phyloP scores from a whole-genome alignment of 2,797 vertebrate genomes.

The Mus minutoides region DNA sequence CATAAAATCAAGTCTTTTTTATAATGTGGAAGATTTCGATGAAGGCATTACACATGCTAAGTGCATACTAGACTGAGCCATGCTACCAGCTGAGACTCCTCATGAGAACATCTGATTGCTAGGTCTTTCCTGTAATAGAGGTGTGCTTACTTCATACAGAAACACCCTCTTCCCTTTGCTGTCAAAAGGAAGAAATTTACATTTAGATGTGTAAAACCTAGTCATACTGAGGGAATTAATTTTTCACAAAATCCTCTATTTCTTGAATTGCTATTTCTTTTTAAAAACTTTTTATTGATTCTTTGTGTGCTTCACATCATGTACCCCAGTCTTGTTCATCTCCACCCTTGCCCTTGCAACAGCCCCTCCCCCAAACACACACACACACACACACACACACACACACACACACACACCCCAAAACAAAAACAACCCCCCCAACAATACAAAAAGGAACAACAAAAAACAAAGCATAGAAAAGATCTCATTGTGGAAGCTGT shows the following conservation, averaged over 20 bases:
- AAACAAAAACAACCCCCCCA: background rate
- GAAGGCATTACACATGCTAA: background rate
- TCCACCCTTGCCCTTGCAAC: background rate
- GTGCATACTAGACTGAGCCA: background rate
- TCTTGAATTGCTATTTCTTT: background rate
- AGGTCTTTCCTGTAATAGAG: background rate
- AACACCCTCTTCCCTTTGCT: background rate
- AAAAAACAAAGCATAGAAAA: background rate
- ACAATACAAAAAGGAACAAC: background rate
- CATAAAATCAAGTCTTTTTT: background rate
- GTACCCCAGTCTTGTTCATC: background rate
- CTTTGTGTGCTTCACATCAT: background rate
- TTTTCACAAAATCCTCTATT: background rate
- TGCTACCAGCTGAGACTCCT: background rate
- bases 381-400: too few relatives aligned
- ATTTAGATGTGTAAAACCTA: background rate
- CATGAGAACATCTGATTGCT: background rate
- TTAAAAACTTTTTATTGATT: background rate
- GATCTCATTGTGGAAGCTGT: background rate
- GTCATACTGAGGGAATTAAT: background rate
- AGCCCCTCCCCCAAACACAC: too few relatives aligned
- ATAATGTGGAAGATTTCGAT: background rate
- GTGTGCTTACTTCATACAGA: background rate
- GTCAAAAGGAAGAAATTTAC: background rate
- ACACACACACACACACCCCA: too few relatives aligned